These are phyloP conservation scores for Spongia lamella DNA, from an alignment of 37 sponge, comb jelly and placozoan genomes.

Conservation along the genomic window DNA sequence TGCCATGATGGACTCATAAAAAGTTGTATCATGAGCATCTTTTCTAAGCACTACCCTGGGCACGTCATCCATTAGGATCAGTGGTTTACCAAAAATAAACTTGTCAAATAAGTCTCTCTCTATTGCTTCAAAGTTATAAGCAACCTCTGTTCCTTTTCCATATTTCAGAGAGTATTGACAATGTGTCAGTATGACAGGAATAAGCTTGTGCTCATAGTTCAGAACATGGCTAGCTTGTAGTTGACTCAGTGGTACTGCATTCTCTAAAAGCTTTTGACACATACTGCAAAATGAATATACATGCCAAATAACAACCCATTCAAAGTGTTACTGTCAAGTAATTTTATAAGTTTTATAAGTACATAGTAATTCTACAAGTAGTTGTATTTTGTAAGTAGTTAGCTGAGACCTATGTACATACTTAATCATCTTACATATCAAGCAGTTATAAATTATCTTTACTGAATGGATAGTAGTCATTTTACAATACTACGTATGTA, in stretches of 20 bases:
- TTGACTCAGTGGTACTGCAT: slow-evolving; percentile 60
- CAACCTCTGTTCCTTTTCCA: slow-evolving; percentile 68
- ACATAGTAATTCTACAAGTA: too few species aligned
- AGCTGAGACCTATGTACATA: too few species aligned
- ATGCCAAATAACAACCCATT: too few species aligned
- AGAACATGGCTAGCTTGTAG: slow-evolving; percentile 61
- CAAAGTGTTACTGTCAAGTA: too few species aligned
- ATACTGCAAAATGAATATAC: too few species aligned
- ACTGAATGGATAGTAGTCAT: too few species aligned
- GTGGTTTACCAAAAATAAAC: slow-evolving; percentile 77
- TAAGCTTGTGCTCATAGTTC: slow-evolving; percentile 66
- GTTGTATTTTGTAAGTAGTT: too few species aligned
- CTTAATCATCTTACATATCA: too few species aligned
- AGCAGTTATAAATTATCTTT: too few species aligned
- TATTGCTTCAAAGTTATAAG: slow-evolving; percentile 69
- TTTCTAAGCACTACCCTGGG: slow-evolving; percentile 55
- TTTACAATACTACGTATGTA: too few species aligned
- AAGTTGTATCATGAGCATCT: slow-evolving; percentile 47
- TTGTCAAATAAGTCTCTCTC: slow-evolving; percentile 78
- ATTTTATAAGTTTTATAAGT: too few species aligned
- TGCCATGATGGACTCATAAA: too few species aligned
- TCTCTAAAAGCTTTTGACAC: slow-evolving; percentile 1
- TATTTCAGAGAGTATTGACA: slow-evolving; percentile 71
- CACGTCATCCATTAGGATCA: slow-evolving; percentile 41
- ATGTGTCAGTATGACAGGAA: slow-evolving; percentile 74